These are phyloP conservation scores for Serinus canaria DNA, from an alignment of 2,113 vertebrate genomes.

Conservation along the genomic window DNA sequence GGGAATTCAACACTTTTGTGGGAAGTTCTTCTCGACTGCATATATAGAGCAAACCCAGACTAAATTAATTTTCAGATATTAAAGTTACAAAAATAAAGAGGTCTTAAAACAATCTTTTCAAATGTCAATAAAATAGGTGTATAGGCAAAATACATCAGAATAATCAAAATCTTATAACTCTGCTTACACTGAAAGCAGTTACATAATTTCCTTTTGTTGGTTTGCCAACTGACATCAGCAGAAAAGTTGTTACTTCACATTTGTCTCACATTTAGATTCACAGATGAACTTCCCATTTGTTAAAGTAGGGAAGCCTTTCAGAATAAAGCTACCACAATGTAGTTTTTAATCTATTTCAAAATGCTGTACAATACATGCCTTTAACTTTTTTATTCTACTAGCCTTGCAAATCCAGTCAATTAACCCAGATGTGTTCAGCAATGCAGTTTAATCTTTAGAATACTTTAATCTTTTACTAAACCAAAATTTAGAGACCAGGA, in stretches of 20 bases:
- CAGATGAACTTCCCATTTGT: not conserved
- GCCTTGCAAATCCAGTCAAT: constrained; percentile 72
- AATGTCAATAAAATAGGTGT: not conserved
- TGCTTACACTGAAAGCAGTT: not conserved
- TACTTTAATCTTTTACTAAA: constrained; percentile 60
- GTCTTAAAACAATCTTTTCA: not conserved
- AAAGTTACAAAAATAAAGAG: not conserved
- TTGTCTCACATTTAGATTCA: constrained; percentile 44
- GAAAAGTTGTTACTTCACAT: constrained; percentile 15
- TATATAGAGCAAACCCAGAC: not conserved
- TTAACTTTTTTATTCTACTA: constrained; percentile 51
- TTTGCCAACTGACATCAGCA: constrained; percentile 19
- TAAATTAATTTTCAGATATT: not conserved
- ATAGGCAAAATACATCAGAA: not conserved
- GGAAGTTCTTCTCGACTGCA: not conserved
- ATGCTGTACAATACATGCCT: constrained; percentile 36
- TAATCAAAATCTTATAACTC: not conserved
- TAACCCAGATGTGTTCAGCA: constrained; percentile 71
- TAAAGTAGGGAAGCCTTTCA: not conserved
- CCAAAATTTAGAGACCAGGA: not conserved
- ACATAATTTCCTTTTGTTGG: not conserved
- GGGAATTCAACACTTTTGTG: not conserved
- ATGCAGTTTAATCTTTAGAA: constrained; percentile 73
- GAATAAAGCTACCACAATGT: not conserved
- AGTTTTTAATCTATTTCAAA: constrained; percentile 59